phyloP scores from a whole-genome alignment of 2,888 invertebrate genomes.

The Cephus spinipes region DNA sequence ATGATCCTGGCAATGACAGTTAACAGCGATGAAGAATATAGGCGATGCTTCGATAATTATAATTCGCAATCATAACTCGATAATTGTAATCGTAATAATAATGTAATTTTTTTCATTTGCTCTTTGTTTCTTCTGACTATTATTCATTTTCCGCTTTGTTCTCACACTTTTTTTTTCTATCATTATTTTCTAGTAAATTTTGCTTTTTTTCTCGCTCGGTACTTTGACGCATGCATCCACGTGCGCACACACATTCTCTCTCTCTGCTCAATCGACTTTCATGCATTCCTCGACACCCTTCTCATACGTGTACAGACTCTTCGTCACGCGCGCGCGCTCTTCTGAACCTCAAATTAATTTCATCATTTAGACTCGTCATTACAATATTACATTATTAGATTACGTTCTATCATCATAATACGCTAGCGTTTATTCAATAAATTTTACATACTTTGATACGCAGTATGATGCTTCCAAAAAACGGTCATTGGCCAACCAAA shows the following conservation, averaged over 20 bases:
- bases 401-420: constrained; percentile 66
- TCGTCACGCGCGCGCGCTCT: constrained; percentile 52
- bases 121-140: constrained; percentile 40
- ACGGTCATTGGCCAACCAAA: constrained; percentile 67
- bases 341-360: constrained; percentile 64
- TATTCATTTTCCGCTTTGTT: constrained; percentile 26
- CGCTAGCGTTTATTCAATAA: constrained; percentile 67
- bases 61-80: background rate
- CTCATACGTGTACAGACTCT: background rate
- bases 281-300: background rate
- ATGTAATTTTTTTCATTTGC: constrained; percentile 40
- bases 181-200: background rate
- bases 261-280: constrained; percentile 11
- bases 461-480: constrained; percentile 67
- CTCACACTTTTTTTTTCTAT: constrained; percentile 26
- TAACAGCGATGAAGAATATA: constrained; percentile 1
- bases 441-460: constrained; percentile 67
- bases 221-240: background rate
- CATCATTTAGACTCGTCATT: constrained; percentile 67
- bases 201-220: background rate
- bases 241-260: constrained; percentile 49
- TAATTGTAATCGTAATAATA: constrained; percentile 1
- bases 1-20: constrained; percentile 45
- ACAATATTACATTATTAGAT: constrained; percentile 67
- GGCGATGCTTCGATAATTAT: background rate